A percentile compares a stretch with the other conserved stretches of the same genome.
Evolutionary conservation across 2,113 vertebrate species (phyloP).

Genomic region (Spea multiplicata): DNA sequence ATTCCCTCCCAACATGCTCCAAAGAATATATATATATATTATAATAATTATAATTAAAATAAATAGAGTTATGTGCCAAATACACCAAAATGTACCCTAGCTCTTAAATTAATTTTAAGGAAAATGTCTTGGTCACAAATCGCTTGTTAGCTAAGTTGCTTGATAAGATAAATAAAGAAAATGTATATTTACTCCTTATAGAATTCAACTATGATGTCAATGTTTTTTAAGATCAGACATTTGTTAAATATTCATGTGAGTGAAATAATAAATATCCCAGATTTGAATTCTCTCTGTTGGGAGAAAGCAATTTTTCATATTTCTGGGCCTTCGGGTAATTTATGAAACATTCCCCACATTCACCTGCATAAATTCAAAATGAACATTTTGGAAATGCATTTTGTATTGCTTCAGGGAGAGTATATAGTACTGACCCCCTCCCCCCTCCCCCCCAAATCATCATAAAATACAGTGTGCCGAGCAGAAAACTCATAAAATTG

Average conservation of each 20-base stretch:
- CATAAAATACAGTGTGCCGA: not conserved
- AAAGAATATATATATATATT: too few relatives aligned
- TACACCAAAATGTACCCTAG: too few relatives aligned
- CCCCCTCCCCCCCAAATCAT: not conserved
- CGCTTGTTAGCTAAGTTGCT: not conserved
- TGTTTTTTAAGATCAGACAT: constrained; percentile 31
- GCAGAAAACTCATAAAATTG: not conserved
- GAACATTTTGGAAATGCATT: constrained; percentile 32
- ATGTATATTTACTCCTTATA: constrained; percentile 21
- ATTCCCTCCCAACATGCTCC: too few relatives aligned
- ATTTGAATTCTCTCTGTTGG: constrained; percentile 11
- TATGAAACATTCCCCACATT: constrained; percentile 39
- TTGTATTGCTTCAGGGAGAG: constrained; percentile 16
- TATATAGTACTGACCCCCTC: not conserved
- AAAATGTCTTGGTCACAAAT: not conserved
- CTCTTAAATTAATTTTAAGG: too few relatives aligned
- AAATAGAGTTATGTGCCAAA: too few relatives aligned
- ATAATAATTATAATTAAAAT: too few relatives aligned
- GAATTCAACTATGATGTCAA: not conserved
- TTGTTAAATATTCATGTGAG: constrained; percentile 42
- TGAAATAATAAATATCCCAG: constrained; percentile 42
- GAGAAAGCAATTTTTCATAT: constrained; percentile 43
- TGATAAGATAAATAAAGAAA: constrained; percentile 3
- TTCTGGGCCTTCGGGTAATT: constrained; percentile 41
- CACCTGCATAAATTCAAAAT: constrained; percentile 42